Base-by-base conservation (phyloP, 1,140 invertebrate species). In the Pissodes strobi region DNA sequence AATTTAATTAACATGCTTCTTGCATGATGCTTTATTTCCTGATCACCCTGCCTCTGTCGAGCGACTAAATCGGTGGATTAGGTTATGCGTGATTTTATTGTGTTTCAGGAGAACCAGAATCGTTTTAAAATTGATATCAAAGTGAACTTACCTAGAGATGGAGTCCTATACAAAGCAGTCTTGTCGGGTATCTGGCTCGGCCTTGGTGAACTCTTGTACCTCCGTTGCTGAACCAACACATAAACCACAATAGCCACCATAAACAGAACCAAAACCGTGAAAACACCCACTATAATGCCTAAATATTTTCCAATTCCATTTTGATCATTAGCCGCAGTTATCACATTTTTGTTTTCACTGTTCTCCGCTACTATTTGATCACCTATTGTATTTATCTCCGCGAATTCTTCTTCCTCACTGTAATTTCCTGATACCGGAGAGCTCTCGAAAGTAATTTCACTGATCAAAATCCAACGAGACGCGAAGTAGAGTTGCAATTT, bases 391-490 rank as follows among this genome's bases (percentile, higher is more conserved):
- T 53, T 55, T 13, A 52, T 39, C 30, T 70, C 69, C 23, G 69
- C 60, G 0, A 53, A 22, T 38, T 72, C 70, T 41, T 74, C 71
- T 48, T 76, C 74, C 60, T 72, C 75, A 10, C 70, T 77, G 39
- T 74, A 75, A 67, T 76, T 77, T 13, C 74, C 73, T 17, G 65
- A 70, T 18, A 74, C 66, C 8, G 69, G 64, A 9, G 66, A 87
- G 10, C 90, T 92, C 70, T 90, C 88, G 72, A 92, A 93, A 4
- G 86, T 86, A 43, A 95, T 83, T 81, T 96, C 94, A 78, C 91
- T 93, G 70, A 97, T 86, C 78, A 97, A 87, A 64, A 97, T 91
- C 93, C 93, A 96, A 52, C 86, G 83, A 2, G 91, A 85, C 5
- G 91, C 87, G 79, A 95, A 96, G 69, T 85, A 85, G 9, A 95